These are phyloP conservation scores for Nomada hirtipes DNA, from an alignment of 2,888 invertebrate species.

Conservation along the genomic window DNA sequence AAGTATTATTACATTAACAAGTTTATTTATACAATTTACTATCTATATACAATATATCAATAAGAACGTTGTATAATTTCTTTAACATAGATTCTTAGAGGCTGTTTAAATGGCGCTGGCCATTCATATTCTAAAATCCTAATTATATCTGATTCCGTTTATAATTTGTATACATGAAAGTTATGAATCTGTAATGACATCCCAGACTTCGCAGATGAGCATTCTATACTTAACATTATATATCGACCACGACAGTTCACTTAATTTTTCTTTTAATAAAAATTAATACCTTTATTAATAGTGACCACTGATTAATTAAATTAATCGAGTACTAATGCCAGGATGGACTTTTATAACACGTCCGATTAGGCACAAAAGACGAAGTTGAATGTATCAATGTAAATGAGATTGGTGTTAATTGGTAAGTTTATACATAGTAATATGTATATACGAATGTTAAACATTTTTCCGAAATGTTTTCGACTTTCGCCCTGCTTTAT, in stretches of 20 bases:
- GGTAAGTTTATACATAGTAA: slow-evolving; percentile 35
- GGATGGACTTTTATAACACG: slow-evolving; percentile 30
- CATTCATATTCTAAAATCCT: slow-evolving; percentile 52
- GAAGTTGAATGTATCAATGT: slow-evolving; percentile 19
- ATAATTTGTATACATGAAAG: slow-evolving; percentile 51
- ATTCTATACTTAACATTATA: slow-evolving; percentile 53
- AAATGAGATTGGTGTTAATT: slow-evolving; percentile 15
- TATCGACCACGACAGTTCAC: slow-evolving; percentile 33
- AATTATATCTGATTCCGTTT: slow-evolving; percentile 40
- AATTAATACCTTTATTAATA: slow-evolving; percentile 31
- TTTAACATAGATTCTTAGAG: slow-evolving; percentile 59
- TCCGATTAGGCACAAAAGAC: slow-evolving; percentile 37
- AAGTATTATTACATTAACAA: slow-evolving; percentile 69
- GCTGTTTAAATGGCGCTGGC: slow-evolving; percentile 33
- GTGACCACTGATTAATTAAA: slow-evolving; percentile 31
- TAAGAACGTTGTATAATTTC: slow-evolving; percentile 64
- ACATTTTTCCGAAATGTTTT: slow-evolving; percentile 13
- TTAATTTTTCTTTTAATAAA: slow-evolving; percentile 24
- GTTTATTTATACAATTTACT: slow-evolving; percentile 73
- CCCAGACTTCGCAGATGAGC: slow-evolving; percentile 60
- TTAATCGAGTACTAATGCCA: slow-evolving; percentile 21
- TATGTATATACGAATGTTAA: slow-evolving; percentile 16
- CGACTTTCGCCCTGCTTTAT: background rate
- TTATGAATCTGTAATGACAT: slow-evolving; percentile 57
- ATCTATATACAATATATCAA: slow-evolving; percentile 73